Base-by-base conservation (phyloP, 2,888 invertebrate species). In the Mongoloraphidia duomilia region DNA sequence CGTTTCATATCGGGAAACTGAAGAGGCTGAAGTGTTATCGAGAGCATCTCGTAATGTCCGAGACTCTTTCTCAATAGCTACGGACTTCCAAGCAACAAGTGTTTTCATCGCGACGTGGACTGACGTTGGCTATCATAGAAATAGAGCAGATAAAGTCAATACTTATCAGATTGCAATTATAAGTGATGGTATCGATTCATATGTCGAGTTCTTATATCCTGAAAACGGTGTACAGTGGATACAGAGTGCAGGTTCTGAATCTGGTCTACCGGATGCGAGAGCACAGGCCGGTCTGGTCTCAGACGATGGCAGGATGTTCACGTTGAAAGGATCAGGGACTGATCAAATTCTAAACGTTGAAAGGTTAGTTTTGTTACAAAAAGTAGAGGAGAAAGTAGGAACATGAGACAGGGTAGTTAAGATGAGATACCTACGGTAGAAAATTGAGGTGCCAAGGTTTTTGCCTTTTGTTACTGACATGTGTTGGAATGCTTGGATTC, bases 261-360 rank as follows among this genome's bases (percentile, higher is more conserved):
- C 78, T n/a, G 82, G 80, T 33, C 64, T 87, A 43, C 86, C 88
- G 0, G 94, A 95, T 61, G 89, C 92, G 0, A 82, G 89, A 58
- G 94, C 92, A 1, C 96, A 97, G 69, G 92, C 86, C 46, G 96
- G 95, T 3, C 85, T 97, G 58, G 80, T 91, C 54, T 77, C 89
- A 1, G 85, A 85, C 53, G 89, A 91, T 63, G 88, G 88, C 39
- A 76, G 84, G 50, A 70, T 80, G 49, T 81, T 79, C 59, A 76
- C 78, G 3, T 71, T 96, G 14, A 81, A 84, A 51, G 90, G 90
- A 48, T 95, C 95, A 11, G 96, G 94, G 41, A 89, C 87, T n/a
- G 89, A 91, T 63, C 86, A 87, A 67, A 82, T 89, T 54, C 73
- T 77, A 57, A 82, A 84, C 64, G 73, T 91, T 54, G 78, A 83